These are phyloP conservation scores for Hydrolagus affinis DNA, from an alignment of 2,113 vertebrate species.

Conservation along the genomic window DNA sequence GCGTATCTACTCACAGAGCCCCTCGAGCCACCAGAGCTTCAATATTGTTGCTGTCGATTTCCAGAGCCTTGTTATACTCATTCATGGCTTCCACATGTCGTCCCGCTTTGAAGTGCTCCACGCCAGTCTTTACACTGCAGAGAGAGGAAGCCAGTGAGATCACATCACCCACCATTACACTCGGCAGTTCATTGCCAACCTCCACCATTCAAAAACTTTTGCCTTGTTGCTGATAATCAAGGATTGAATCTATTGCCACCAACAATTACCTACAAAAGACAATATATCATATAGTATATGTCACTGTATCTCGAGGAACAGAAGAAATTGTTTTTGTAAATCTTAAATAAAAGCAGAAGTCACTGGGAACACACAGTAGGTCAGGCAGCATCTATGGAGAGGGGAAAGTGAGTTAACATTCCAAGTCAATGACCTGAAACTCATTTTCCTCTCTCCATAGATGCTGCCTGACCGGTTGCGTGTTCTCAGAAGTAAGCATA, in stretches of 20 bases:
- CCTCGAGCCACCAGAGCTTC: conserved; percentile 95
- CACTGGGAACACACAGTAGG: too few relatives aligned
- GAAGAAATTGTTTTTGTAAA: too few relatives aligned
- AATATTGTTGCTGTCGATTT: conserved; percentile 86
- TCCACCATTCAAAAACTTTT: not conserved
- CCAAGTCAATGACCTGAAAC: too few relatives aligned
- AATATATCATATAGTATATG: too few relatives aligned
- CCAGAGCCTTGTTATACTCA: conserved; percentile 93
- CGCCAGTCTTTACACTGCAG: conserved; percentile 80
- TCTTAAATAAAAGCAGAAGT: too few relatives aligned
- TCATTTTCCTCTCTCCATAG: too few relatives aligned
- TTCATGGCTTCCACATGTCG: conserved; percentile 93
- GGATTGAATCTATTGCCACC: not conserved
- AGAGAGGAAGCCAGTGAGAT: conserved; percentile 22
- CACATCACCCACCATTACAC: not conserved
- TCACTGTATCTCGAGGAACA: too few relatives aligned
- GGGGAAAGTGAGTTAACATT: too few relatives aligned
- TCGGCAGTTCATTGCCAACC: not conserved
- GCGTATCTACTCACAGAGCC: conserved; percentile 71
- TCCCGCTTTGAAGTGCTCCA: conserved; percentile 86
- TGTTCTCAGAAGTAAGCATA: too few relatives aligned
- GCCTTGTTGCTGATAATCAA: not conserved
- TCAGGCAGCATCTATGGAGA: too few relatives aligned
- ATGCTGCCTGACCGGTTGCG: too few relatives aligned
- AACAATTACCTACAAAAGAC: too few relatives aligned